Conservation (phyloP, 2,888 invertebrate genomes). For the Gasteruption jaculator region DNA sequence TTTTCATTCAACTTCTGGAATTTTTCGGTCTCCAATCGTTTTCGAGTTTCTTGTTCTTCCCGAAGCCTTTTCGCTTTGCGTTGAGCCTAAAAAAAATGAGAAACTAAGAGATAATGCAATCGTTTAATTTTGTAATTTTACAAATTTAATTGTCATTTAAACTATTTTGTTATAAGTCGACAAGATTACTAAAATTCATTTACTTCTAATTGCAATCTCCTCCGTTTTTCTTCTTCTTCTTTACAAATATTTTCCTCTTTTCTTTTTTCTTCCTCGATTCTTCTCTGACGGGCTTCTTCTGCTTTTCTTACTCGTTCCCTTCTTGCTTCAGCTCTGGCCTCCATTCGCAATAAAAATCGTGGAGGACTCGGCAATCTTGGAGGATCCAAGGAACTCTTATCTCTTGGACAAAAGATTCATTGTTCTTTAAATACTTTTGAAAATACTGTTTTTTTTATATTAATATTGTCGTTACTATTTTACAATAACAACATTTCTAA, state of each 20-base stretch:
- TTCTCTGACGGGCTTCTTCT: conserved; percentile 41
- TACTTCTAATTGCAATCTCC: conserved; percentile 49
- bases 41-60: conserved; percentile 35
- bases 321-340: conserved; percentile 66
- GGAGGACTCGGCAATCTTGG: conserved; percentile 49
- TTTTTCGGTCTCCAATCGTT: conserved; percentile 33
- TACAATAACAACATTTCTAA: no score
- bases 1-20: conserved; percentile 28
- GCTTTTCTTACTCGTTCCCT: conserved; percentile 49
- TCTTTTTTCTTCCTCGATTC: conserved; percentile 51
- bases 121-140: neutral
- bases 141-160: no score
- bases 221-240: conserved; percentile 50
- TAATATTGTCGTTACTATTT: no score
- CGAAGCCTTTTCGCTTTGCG: conserved; percentile 36
- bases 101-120: neutral
- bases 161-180: neutral
- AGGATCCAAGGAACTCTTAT: conserved; percentile 27
- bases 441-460: no score
- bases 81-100: conserved; percentile 29
- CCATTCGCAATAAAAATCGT: conserved; percentile 69
- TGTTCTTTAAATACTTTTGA: conserved; percentile 52
- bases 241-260: conserved; percentile 44
- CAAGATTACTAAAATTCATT: no score
- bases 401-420: conserved; percentile 43